phyloP scores from a whole-genome alignment of 2,888 invertebrate genomes.

The Drosophila mulleri region DNA sequence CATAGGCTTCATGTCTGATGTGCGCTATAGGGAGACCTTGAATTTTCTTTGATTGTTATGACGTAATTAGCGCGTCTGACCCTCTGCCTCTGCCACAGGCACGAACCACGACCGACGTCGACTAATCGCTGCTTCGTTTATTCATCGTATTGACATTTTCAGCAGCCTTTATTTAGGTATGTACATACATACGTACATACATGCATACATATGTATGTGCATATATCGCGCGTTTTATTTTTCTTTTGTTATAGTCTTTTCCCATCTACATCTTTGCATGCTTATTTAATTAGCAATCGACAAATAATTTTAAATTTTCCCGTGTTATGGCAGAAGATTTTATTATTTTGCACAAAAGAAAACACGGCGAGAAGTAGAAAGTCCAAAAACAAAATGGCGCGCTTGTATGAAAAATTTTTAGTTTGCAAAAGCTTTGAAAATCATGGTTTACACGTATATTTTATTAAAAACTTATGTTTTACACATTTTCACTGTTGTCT shows the following conservation, averaged over 20 bases:
- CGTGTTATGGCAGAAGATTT: conserved; percentile 30
- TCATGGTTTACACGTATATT: conserved; percentile 20
- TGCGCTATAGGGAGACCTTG: conserved; percentile 80
- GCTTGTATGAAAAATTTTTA: conserved; percentile 62
- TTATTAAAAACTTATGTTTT: conserved; percentile 11
- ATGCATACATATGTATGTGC: conserved; percentile 30
- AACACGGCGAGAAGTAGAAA: conserved; percentile 69
- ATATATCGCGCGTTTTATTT: conserved; percentile 71
- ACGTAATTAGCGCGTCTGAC: conserved; percentile 83
- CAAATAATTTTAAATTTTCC: conserved; percentile 16
- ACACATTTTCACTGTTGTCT: conserved; percentile 18
- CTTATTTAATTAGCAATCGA: conserved; percentile 7
- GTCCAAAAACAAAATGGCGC: conserved; percentile 77
- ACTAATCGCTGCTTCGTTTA: conserved; percentile 77
- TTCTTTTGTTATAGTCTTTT: conserved; percentile 44
- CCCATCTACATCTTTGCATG: conserved; percentile 4
- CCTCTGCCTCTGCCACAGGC: conserved; percentile 53
- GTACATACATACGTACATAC: conserved; percentile 20
- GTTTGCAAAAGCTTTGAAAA: conserved; percentile 49
- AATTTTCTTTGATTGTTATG: conserved; percentile 83
- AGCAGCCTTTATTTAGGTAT: conserved; percentile 68
- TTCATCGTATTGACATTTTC: conserved; percentile 78
- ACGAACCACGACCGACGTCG: conserved; percentile 66
- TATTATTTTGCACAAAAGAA: conserved; percentile 69
- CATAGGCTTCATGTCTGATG: conserved; percentile 59